Evolutionary conservation across 1,140 invertebrate species (phyloP), one percentile per base, ranked within the genome.

Genomic region (Chironomus tepperi): DNA sequence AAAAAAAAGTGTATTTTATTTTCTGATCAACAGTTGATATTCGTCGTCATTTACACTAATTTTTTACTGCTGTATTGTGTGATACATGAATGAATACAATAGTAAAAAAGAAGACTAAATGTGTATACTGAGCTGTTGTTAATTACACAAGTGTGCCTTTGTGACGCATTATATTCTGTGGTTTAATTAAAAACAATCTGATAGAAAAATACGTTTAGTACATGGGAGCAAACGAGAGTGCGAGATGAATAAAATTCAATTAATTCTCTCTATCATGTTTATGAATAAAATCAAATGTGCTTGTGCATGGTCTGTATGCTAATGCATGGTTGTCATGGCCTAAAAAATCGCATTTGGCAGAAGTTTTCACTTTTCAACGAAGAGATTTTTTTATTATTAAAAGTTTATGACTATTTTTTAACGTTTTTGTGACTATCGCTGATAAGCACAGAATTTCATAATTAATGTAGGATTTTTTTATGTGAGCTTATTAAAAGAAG

Each of bases 161-260:
- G 47, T 57, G 47, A 57, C 47, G 47, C 47, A 57, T 57, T n/a
- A 15, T 15, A 57, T 57, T 57, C 12, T 57, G 47, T 57, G 47
- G 47, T 57, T 57, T 57, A 57, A 57, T 57, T 57, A 57, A 57
- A 57, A 57, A 57, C 47, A 57, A 57, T 57, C 47, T 57, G 47
- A 57, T 57, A 57, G 47, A 15, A 34, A 34, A 34, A 34, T 34
- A 34, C 24, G 24, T 34, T 34, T 34, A 34, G 24, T 5, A 34
- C 24, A 34, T 34, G 47, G 5, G 12, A 57, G 47, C 12, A 15
- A 47, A 8, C 15, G 43, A 47, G 43, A 47, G 43, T 3, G 2
- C 8, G 43, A 47, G 15, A 47, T 5, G 47, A 57, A n/a, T 12
- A 57, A 57, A 57, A 57, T 57, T 57, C 47, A 57, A 57, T 57